Base-by-base conservation (phyloP, 2,113 vertebrate genomes). In the Thymallus thymallus region DNA sequence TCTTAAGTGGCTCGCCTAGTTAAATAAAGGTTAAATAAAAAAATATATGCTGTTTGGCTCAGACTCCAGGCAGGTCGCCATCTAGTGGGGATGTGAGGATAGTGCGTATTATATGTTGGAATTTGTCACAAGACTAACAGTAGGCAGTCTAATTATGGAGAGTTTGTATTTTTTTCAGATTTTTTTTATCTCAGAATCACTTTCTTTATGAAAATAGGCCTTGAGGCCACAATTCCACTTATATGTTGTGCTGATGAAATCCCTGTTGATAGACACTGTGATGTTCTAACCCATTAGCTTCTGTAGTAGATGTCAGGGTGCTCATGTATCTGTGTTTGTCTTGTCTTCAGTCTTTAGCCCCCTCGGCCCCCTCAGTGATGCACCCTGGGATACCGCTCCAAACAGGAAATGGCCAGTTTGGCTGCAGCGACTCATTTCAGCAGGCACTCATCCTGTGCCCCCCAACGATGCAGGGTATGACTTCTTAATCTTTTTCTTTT, bases 401-500 rank as follows among this genome's bases (percentile, higher is more conserved):
- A 91, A 92, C 96, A 56, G 96, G 95, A 88, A 93, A 93, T 83
- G 94, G 95, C 80, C 98, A 94, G 82, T 99, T 97, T 92, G 96
- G 95, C 79, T 97, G 95, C 87, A 92, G 86, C 72, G 97, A 99
- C 79, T 94, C 96, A 86, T 99, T 98, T 90, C 97, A 97, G 63
- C 98, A 97, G 89, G 94, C 97, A 0, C 83, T 99, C 82, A 98
- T 99, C 88, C 93, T 99, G 72, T 99, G 96, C 82, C 98, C 97
- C 63, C 95, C 96, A 48, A 76, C 95, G 82, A 87, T 99, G 86
- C 97, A 97, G 97, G 97, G 98, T 99, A 94, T 12, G 9, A 23
- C 2, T 12, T 64, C 7, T 24, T 66, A 51, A 67, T 68, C 9
- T 32, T 2, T 13, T 1, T 30, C 16, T 64, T 13, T 64, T 23